Conservation (phyloP, 2,113 vertebrate genomes). For the Procapra przewalskii region DNA sequence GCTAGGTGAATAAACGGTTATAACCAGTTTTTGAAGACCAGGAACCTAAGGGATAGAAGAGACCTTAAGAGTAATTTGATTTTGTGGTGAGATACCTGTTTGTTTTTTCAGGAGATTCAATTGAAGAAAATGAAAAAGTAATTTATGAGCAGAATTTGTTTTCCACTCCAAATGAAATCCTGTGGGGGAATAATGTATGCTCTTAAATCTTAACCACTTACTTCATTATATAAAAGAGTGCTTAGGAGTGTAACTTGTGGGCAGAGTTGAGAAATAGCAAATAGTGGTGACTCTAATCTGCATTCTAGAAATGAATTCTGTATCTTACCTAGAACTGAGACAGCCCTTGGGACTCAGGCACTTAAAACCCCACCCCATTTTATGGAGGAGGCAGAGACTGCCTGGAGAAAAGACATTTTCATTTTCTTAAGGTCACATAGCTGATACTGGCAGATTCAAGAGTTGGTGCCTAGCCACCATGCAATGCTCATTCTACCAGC, state of each 20-base stretch:
- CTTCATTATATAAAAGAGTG: background rate
- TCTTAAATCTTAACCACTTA: background rate
- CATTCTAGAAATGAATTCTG: background rate
- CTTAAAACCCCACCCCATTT: background rate
- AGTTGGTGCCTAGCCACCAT: background rate
- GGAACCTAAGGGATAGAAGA: background rate
- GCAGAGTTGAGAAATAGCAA: background rate
- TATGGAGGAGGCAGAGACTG: background rate
- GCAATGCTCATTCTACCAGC: background rate
- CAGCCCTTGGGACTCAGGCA: background rate
- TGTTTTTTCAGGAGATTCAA: background rate
- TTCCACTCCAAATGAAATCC: slow-evolving; percentile 40
- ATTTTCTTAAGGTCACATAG: background rate
- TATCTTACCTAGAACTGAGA: background rate
- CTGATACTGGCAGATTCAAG: background rate
- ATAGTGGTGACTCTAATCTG: background rate
- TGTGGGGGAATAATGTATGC: background rate
- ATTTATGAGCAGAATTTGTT: background rate
- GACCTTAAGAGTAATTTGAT: background rate
- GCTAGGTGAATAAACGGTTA: background rate
- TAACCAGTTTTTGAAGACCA: background rate
- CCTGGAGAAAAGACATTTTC: background rate
- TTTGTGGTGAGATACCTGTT: background rate
- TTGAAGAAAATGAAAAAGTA: background rate
- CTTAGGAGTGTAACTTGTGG: background rate